These are phyloP conservation scores for Hycleus phaleratus DNA, from an alignment of 1,140 invertebrate genomes.

Conservation along the genomic window DNA sequence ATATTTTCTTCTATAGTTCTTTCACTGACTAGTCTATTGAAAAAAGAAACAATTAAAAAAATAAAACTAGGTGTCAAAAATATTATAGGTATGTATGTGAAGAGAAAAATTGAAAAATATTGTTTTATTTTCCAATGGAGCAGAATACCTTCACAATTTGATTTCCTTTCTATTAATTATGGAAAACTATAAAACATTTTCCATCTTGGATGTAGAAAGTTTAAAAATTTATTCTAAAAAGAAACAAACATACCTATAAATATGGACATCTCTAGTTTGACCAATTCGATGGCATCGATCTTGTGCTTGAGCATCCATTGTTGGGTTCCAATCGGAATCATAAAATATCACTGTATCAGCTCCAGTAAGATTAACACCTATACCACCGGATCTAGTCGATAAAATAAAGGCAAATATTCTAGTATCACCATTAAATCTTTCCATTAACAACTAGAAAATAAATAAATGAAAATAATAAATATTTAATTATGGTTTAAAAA, in stretches of 20 bases:
- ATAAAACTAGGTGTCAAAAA: neutral
- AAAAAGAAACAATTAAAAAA: slow-evolving; percentile 9
- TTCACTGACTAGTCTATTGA: slow-evolving; percentile 78
- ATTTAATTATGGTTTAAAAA: neutral
- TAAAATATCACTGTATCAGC: slow-evolving; percentile 99
- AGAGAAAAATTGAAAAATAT: neutral
- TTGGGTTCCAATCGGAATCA: slow-evolving; percentile 99
- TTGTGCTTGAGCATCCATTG: slow-evolving; percentile 99
- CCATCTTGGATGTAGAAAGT: slow-evolving; percentile 8
- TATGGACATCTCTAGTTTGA: slow-evolving; percentile 98
- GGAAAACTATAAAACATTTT: neutral
- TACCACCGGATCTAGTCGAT: slow-evolving; percentile 94
- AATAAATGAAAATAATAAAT: neutral
- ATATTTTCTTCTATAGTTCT: slow-evolving; percentile 99
- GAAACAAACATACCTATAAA: slow-evolving; percentile 64
- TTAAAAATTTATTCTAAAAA: neutral
- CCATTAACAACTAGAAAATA: slow-evolving; percentile 74
- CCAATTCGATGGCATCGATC: slow-evolving; percentile 98
- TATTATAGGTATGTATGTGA: neutral
- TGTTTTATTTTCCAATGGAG: neutral
- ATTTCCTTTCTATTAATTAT: slow-evolving; percentile 8
- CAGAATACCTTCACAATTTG: neutral
- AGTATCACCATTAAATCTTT: slow-evolving; percentile 92
- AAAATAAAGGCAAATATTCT: slow-evolving; percentile 97
- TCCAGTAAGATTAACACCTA: slow-evolving; percentile 97